Evolutionary conservation across 2,888 invertebrate genomes (phyloP).

Genomic region (Drosophila multiciliata): DNA sequence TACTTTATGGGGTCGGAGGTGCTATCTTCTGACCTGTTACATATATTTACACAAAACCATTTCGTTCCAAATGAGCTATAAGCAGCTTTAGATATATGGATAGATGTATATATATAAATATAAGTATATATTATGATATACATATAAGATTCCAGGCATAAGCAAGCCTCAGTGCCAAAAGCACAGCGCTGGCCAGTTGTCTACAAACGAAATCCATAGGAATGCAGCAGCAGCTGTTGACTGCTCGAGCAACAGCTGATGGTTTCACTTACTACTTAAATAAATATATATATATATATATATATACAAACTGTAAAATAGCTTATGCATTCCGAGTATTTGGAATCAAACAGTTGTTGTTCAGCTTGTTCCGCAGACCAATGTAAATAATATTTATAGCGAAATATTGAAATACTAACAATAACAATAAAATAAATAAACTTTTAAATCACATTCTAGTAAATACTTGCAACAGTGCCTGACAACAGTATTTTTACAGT

Average conservation of each 20-base stretch:
- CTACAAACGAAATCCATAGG: conserved; percentile 27
- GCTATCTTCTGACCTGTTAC: too few relatives aligned
- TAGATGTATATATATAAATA: background rate
- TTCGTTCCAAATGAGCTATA: background rate
- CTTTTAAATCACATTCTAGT: background rate
- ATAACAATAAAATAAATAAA: background rate
- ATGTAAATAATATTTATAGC: conserved; percentile 5
- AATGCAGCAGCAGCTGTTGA: conserved; percentile 24
- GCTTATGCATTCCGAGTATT: conserved; percentile 30
- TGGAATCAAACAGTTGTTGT: conserved; percentile 28
- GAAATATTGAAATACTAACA: conserved; percentile 20
- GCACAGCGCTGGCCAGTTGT: conserved; percentile 36
- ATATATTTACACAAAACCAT: too few relatives aligned
- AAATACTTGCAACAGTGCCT: background rate
- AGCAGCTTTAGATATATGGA: background rate
- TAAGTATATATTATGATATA: background rate
- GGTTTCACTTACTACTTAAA: conserved; percentile 24
- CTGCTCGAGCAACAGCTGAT: conserved; percentile 15
- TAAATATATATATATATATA: background rate
- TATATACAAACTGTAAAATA: background rate
- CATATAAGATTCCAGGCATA: background rate
- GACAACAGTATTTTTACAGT: background rate
- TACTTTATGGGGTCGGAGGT: too few relatives aligned
- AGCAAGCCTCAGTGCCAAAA: conserved; percentile 15
- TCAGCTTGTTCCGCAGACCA: conserved; percentile 5